Evolutionary conservation across 2,113 vertebrate genomes (phyloP).

Genomic region (Lates calcarifer): DNA sequence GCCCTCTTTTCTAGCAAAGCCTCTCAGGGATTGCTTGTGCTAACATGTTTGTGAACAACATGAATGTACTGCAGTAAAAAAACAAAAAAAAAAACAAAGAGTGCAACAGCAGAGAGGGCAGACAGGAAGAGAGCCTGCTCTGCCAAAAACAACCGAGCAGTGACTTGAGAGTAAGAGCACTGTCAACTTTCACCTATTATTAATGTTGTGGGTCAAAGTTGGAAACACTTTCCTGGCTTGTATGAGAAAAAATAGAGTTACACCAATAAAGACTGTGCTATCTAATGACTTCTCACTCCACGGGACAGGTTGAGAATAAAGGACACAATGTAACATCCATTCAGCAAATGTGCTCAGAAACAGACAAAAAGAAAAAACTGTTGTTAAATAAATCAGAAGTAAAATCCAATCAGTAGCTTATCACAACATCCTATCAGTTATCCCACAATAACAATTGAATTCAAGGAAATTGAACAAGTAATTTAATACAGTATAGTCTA

Average conservation of each 20-base stretch:
- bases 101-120: background rate
- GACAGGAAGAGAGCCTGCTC: background rate
- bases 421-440: background rate
- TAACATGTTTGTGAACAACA: background rate
- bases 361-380: background rate
- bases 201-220: background rate
- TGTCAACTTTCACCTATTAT: background rate
- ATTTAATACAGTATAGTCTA: background rate
- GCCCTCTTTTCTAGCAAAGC: background rate
- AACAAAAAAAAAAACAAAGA: background rate
- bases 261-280: background rate
- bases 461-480: background rate
- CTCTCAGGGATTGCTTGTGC: background rate
- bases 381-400: background rate
- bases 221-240: background rate
- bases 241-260: background rate
- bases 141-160: background rate
- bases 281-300: background rate
- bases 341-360: background rate
- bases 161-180: background rate
- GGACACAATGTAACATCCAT: background rate
- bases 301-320: background rate
- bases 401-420: background rate
- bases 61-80: background rate
- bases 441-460: background rate